Conservation (phyloP, 23 tunicate species). For the Styela plicata region DNA sequence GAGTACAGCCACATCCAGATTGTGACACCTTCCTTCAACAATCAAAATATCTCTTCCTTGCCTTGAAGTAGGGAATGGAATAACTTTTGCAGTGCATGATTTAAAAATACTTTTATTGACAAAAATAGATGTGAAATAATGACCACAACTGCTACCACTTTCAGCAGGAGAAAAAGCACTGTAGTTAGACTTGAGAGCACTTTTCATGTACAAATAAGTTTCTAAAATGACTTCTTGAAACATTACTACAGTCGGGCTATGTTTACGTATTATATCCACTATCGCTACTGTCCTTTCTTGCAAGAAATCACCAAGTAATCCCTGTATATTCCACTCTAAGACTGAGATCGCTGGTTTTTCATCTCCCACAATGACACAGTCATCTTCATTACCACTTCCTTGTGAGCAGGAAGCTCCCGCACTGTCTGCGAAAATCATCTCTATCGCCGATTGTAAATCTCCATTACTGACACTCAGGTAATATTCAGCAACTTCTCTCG, state of each 20-base stretch:
- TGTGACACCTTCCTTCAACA: conserved; percentile 18
- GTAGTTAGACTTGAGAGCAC: conserved; percentile 15
- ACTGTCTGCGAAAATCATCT: not conserved
- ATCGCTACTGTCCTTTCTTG: conserved; percentile 31
- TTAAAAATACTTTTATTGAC: not conserved
- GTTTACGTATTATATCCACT: conserved; percentile 27
- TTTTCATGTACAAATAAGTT: conserved; percentile 25
- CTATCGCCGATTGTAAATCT: conserved; percentile 10
- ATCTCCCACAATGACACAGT: not conserved
- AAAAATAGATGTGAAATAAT: conserved; percentile 27
- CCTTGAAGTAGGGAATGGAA: conserved; percentile 1
- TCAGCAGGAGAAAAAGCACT: conserved; percentile 5
- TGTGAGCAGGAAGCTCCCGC: not conserved
- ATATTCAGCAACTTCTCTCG: not conserved
- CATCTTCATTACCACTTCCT: not conserved
- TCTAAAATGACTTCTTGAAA: conserved; percentile 39
- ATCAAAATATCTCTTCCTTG: not conserved
- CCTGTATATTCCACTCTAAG: conserved; percentile 59
- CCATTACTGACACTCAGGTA: conserved; percentile 2
- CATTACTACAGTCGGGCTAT: conserved; percentile 41
- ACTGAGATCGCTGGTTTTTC: conserved; percentile 15
- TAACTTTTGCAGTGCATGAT: not conserved
- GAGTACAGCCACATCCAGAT: conserved; percentile 14
- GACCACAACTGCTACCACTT: not conserved
- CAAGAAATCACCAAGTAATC: conserved; percentile 22